phyloP scores from a whole-genome alignment of 2,888 invertebrate species.

The Tridacna crocea region DNA sequence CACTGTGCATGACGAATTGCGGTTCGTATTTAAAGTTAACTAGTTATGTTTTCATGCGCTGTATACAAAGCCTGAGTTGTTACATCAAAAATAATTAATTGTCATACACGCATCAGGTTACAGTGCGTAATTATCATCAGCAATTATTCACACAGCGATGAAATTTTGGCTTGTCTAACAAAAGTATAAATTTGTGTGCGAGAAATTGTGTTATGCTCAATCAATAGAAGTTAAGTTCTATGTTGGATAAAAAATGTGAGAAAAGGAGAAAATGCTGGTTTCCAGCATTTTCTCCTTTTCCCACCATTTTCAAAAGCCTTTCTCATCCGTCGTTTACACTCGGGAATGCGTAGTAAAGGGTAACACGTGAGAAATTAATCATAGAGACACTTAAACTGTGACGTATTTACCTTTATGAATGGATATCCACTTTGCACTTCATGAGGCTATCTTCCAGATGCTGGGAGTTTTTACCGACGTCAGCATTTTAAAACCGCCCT shows the following conservation, averaged over 20 bases:
- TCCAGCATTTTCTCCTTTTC: not conserved
- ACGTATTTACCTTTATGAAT: not conserved
- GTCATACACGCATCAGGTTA: not conserved
- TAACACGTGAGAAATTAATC: not conserved
- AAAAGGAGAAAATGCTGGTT: constrained; percentile 2
- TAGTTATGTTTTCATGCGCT: not conserved
- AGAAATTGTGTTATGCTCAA: not conserved
- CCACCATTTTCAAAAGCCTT: not conserved
- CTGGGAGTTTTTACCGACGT: not conserved
- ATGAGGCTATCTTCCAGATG: not conserved
- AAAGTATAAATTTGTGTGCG: not conserved
- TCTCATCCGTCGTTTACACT: not conserved
- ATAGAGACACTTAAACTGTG: not conserved
- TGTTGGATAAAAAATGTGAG: not conserved
- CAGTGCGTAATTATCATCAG: not conserved
- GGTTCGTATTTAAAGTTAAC: not conserved
- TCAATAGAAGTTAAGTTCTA: too few species aligned
- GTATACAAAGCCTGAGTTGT: not conserved
- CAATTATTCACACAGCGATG: not conserved
- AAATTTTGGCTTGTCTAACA: not conserved
- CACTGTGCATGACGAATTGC: not conserved
- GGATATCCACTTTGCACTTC: not conserved
- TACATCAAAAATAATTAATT: not conserved
- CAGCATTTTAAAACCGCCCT: not conserved
- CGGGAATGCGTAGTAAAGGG: not conserved